Conservation (phyloP, 1,140 invertebrate genomes). For the Chelonus insularis region DNA sequence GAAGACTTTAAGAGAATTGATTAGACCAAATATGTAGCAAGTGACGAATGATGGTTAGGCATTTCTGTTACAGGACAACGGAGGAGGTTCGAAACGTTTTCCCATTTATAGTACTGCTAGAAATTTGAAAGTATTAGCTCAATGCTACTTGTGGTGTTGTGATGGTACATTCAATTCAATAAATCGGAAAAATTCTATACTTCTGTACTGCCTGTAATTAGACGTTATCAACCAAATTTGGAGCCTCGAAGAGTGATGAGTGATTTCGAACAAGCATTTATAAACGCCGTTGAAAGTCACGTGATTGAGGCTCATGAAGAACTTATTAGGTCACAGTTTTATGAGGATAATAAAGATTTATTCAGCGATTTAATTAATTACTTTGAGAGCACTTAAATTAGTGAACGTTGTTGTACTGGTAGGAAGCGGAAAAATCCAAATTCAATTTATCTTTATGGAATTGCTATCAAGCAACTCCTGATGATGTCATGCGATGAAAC, state of each 20-base stretch:
- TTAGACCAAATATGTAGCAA: background rate
- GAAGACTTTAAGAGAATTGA: background rate
- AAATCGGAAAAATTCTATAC: background rate
- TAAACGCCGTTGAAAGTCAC: constrained; percentile 6
- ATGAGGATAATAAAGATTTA: background rate
- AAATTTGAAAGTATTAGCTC: background rate
- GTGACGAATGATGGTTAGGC: background rate
- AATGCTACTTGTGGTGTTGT: background rate
- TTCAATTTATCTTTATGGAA: background rate
- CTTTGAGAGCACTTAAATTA: constrained; percentile 22
- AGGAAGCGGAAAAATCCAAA: background rate
- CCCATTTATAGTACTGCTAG: background rate
- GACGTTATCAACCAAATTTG: constrained; percentile 10
- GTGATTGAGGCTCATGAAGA: background rate
- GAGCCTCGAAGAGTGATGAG: constrained; percentile 12
- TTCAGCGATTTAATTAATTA: constrained; percentile 3
- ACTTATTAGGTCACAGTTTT: background rate
- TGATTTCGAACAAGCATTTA: constrained; percentile 24
- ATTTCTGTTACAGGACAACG: background rate
- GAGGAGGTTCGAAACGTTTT: background rate
- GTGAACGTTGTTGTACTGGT: background rate
- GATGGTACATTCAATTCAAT: constrained; percentile 9
- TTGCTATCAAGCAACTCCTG: background rate
- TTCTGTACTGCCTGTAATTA: constrained; percentile 17
- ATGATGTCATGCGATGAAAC: background rate